Evolutionary conservation across 2,888 invertebrate genomes (phyloP).

Genomic region (Eristalinus aeneus): DNA sequence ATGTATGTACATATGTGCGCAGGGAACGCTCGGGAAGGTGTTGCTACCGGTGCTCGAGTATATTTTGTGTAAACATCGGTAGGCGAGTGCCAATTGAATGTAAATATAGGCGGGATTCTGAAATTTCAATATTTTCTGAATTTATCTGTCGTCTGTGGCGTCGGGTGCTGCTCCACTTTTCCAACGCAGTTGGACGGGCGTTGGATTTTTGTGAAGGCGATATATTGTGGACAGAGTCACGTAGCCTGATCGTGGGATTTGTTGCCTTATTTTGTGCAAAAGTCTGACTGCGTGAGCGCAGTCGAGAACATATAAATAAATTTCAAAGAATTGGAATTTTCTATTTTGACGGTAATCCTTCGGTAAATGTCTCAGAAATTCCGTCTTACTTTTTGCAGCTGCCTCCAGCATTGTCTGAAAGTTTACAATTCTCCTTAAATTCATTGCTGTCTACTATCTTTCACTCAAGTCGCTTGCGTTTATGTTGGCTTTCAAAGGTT

Average conservation of each 20-base stretch:
- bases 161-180: not conserved
- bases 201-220: not conserved
- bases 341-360: too few species aligned
- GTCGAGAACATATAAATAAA: too few species aligned
- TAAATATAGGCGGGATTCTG: slow-evolving; percentile 15
- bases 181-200: not conserved
- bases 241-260: not conserved
- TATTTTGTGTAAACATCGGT: slow-evolving; percentile 11
- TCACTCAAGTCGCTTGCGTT: too few species aligned
- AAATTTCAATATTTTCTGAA: slow-evolving; percentile 19
- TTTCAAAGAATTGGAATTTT: too few species aligned
- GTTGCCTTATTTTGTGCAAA: not conserved
- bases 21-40: not conserved
- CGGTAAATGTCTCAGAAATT: too few species aligned
- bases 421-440: too few species aligned
- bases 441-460: too few species aligned
- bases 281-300: not conserved
- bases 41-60: not conserved
- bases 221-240: not conserved
- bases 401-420: too few species aligned
- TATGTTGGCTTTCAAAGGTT: too few species aligned
- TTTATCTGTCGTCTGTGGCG: slow-evolving; percentile 10
- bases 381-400: too few species aligned
- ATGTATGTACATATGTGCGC: not conserved
- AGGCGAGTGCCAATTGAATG: slow-evolving; percentile 28